Evolutionary conservation across 2,113 vertebrate species (phyloP), one percentile per base, ranked within the genome.

Genomic region (Setophaga coronata): DNA sequence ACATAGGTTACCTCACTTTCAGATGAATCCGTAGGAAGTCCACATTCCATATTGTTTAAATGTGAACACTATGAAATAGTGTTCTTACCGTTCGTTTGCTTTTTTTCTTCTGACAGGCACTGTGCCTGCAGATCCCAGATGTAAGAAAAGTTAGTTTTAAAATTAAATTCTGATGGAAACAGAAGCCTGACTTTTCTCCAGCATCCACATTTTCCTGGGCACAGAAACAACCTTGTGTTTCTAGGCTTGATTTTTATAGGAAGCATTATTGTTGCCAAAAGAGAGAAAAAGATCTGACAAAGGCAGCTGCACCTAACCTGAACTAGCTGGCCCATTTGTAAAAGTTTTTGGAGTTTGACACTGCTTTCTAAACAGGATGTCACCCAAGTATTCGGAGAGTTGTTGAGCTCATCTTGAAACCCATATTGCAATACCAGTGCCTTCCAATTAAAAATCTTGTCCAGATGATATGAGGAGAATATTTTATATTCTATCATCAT

Each of bases 401-500:
- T 56, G 20, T 23, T 50, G 34, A 74, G 43, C 72, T 94, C 26
- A 54, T 28, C 28, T 36, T 66, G 64, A 91, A 72, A 82, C 14
- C 2, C 25, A 29, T 1, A 82, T 43, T 91, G 45, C 20, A 56
- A 38, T 15, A 25, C 5, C 48, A 78, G 24, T 47, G 53, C 33
- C 47, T 82, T 36, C 18, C 36, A 47, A 34, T 43, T 43, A 81
- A 81, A 81, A 47, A 58, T 57, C 11, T 15, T 24, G 4, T 40
- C 38, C 23, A 73, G 65, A 72, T 45, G 23, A 82, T 47, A 72
- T 3, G 4, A 15, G 56, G 54, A 48, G 24, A 70, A 82, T 90
- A 71, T 51, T 94, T 90, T 56, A 86, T 83, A 84, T 92, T 66
- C 6, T 40, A 24, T 84, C 65, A 31, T 42, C 76, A 78, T 34